Conservation (phyloP, 2,888 invertebrate species). For the Cephus pygmeus region DNA sequence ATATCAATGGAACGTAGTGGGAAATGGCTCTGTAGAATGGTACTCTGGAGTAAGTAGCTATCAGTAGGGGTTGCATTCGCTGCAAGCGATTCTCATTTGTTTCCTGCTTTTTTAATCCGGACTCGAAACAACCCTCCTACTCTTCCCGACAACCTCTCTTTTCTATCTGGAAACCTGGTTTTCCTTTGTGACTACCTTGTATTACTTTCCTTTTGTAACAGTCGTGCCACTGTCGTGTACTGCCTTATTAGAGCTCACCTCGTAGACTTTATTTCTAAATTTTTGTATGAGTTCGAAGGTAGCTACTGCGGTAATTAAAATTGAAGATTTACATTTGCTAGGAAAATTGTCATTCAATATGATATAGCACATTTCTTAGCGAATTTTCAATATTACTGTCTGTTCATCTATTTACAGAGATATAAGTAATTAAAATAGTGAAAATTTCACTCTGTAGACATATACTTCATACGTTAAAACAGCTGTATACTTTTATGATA, state of each 20-base stretch:
- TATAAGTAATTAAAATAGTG: no score
- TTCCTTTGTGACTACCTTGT: conserved; percentile 27
- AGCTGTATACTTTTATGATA: no score
- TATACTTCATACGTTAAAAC: no score
- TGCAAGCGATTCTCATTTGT: conserved; percentile 55
- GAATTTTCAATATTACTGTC: no score
- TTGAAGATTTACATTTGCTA: no score
- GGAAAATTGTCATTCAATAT: no score
- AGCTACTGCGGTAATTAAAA: no score
- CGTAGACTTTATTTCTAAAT: not conserved
- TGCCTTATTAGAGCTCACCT: not conserved
- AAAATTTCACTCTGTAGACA: no score
- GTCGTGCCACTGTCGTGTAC: not conserved
- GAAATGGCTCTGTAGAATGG: not conserved
- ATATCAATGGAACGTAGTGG: not conserved
- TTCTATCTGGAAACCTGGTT: conserved; percentile 24
- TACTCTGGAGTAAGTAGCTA: conserved; percentile 35
- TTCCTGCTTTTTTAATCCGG: conserved; percentile 28
- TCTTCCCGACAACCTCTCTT: not conserved
- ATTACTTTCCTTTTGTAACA: conserved; percentile 5
- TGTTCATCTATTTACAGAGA: no score
- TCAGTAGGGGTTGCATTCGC: conserved; percentile 45
- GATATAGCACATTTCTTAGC: no score
- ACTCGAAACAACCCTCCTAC: conserved; percentile 1
- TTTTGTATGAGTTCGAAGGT: not conserved